These are phyloP conservation scores for Cremastinae sp. DNA, from an alignment of 2,888 invertebrate species.

Conservation along the genomic window DNA sequence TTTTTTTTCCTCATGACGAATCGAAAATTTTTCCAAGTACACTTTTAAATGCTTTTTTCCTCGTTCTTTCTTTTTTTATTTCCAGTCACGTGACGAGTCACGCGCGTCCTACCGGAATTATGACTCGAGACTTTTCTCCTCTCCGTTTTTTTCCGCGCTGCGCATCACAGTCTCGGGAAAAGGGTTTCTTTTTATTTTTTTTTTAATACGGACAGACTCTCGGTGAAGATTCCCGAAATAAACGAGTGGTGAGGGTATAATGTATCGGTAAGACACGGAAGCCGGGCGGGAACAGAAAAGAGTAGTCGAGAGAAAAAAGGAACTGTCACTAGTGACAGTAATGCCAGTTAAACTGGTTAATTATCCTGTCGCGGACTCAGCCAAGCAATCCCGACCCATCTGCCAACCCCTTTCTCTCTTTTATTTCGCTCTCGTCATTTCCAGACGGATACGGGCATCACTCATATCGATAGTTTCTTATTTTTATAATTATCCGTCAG, in stretches of 20 bases:
- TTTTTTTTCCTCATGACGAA: conserved; percentile 1
- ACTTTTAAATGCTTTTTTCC: conserved; percentile 23
- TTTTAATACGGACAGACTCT: conserved; percentile 18
- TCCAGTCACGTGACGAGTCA: conserved; percentile 26
- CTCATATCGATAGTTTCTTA: background rate
- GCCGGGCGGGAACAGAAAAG: conserved; percentile 13
- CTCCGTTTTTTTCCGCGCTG: conserved; percentile 17
- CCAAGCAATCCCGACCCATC: conserved; percentile 49
- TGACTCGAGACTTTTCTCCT: conserved; percentile 37
- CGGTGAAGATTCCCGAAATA: conserved; percentile 51
- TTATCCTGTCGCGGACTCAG: conserved; percentile 57
- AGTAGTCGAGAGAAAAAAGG: conserved; percentile 14
- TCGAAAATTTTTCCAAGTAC: background rate
- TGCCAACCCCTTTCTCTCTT: conserved; percentile 10
- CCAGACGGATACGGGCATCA: background rate
- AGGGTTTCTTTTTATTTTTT: no score
- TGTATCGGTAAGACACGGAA: conserved; percentile 36
- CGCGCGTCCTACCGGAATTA: conserved; percentile 42
- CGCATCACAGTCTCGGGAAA: conserved; percentile 27
- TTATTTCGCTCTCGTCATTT: conserved; percentile 8
- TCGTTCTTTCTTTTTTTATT: background rate
- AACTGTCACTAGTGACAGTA: conserved; percentile 51
- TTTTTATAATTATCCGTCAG: background rate
- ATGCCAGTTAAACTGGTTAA: conserved; percentile 62
- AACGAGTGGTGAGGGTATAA: conserved; percentile 3